phyloP scores from a whole-genome alignment of 2,797 vertebrate genomes.

The Calcarius lapponicus region DNA sequence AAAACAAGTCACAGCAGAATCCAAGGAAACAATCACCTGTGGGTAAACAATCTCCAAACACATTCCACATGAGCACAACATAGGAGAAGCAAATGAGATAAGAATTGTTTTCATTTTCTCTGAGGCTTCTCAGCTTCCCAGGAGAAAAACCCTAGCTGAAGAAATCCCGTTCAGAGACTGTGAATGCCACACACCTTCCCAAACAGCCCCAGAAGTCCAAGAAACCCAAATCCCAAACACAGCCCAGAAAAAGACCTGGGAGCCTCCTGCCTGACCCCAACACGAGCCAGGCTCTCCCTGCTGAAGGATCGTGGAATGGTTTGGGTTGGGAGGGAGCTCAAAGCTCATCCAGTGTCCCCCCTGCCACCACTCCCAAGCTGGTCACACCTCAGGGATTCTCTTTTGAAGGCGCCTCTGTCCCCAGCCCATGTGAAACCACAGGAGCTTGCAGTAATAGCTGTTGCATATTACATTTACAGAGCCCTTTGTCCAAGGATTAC shows the following conservation, averaged over 20 bases:
- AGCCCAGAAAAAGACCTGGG: neutral
- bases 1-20: too few species aligned
- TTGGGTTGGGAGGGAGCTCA: neutral
- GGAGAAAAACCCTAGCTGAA: too few species aligned
- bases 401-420: neutral
- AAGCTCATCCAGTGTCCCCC: neutral
- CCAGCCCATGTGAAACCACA: neutral
- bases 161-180: too few species aligned
- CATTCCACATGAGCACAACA: too few species aligned
- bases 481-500: slow-evolving; percentile 16
- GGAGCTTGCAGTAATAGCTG: neutral
- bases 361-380: neutral
- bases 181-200: neutral
- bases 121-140: too few species aligned
- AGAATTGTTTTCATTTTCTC: too few species aligned
- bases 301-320: neutral
- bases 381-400: neutral
- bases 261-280: neutral
- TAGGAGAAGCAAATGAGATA: too few species aligned
- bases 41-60: too few species aligned
- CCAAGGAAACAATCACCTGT: too few species aligned
- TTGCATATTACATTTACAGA: neutral
- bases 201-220: neutral
- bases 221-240: neutral
- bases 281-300: neutral